Base-by-base conservation (phyloP, 2,797 vertebrate genomes). In the Borostomias antarcticus region DNA sequence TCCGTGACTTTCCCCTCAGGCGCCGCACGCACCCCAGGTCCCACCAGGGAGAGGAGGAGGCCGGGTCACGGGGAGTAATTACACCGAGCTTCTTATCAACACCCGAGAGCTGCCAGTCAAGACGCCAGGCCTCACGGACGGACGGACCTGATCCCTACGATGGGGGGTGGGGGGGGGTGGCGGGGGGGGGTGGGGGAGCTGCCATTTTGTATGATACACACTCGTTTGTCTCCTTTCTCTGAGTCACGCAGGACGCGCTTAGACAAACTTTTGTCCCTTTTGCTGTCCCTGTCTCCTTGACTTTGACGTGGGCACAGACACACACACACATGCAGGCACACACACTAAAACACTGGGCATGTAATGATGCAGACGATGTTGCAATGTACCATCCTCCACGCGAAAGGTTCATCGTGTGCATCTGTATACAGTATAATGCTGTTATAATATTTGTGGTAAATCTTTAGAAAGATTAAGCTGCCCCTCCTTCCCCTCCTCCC, bases 221-320 rank as follows among this genome's bases (percentile, higher is more conserved):
- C 81, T 79, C 77, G 81, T 69, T 82, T 72, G 78, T 70, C 74
- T 74, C 83, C 83, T 84, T 89, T 89, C 85, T 82, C 52, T 51
- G 83, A 82, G 68, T 84, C 74, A 77, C 64, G 72, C 66, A n/a
- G 74, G 70, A 85, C 79, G 85, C 80, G 82, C 85, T 86, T 85
- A 87, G 66, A 71, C 66, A 77, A 72, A 69, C n/a, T n/a, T n/a
- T 80, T 77, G 79, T 82, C 83, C 61, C 64, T 68, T 30, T 59
- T 47, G 75, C 52, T 56, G 56, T 77, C 37, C 63, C 72, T 23
- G 58, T 81, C 66, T 69, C 54, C 3, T 21, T 35, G 86, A 81
- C 83, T 45, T 77, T 80, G 81, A 58, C 59, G 77, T 57, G 62
- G 78, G 83, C 67, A 82, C 66, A 73, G 77, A n/a, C n/a, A n/a